Percentiles rank a stretch among this genome's conserved stretches.
Evolutionary conservation across 2,888 invertebrate species (phyloP).

Genomic region (Apocheima hispidaria): DNA sequence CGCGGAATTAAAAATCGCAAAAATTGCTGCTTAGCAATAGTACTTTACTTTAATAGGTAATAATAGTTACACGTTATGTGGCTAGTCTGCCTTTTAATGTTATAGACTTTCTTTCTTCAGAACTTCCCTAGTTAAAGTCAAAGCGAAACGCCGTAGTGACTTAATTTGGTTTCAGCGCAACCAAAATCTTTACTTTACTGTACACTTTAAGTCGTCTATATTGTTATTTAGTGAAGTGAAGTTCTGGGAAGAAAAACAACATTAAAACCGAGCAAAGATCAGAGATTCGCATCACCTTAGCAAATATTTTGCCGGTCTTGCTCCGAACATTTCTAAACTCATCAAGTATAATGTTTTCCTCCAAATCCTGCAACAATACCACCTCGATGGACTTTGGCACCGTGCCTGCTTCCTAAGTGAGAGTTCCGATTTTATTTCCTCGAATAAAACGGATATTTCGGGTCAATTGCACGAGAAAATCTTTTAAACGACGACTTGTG

Average conservation of each 20-base stretch:
- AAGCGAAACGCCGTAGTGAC: background rate
- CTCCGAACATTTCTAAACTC: conserved; percentile 45
- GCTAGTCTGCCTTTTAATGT: conserved; percentile 41
- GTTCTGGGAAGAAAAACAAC: conserved; percentile 34
- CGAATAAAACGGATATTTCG: conserved; percentile 47
- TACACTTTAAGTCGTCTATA: conserved; percentile 23
- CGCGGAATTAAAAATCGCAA: conserved; percentile 65
- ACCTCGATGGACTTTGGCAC: conserved; percentile 46
- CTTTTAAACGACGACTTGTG: conserved; percentile 43
- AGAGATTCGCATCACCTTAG: conserved; percentile 32
- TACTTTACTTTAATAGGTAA: conserved; percentile 41
- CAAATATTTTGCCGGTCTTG: conserved; percentile 38
- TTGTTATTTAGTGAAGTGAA: conserved; percentile 11
- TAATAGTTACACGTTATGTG: conserved; percentile 41
- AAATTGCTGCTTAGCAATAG: conserved; percentile 46
- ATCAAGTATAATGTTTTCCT: conserved; percentile 47
- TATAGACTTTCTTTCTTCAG: conserved; percentile 34
- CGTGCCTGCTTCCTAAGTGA: conserved; percentile 48
- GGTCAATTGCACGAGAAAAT: conserved; percentile 48
- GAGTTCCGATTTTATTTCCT: conserved; percentile 49
- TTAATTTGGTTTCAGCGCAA: background rate
- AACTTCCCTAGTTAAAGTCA: conserved; percentile 20
- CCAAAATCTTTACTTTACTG: conserved; percentile 9
- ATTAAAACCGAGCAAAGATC: conserved; percentile 24
- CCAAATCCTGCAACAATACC: conserved; percentile 39